Evolutionary conservation across 35 echinoderm and acorn worm genomes (phyloP).

Genomic region (Ptychodera flava): DNA sequence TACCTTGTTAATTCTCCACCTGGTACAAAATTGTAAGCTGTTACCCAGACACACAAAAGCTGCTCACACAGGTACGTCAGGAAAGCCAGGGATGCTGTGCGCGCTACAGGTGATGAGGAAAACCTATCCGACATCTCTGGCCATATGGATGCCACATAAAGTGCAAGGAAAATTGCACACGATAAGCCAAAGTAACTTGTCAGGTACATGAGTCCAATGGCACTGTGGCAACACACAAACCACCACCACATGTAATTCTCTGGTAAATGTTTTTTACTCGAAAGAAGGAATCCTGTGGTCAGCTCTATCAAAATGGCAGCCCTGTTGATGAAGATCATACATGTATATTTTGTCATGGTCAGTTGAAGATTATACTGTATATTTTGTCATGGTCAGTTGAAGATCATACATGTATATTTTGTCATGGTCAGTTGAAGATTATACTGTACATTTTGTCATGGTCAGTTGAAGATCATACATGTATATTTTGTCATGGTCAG

Average conservation of each 20-base stretch:
- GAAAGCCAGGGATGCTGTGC: conserved; percentile 65
- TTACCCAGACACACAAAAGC: conserved; percentile 52
- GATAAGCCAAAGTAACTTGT: conserved; percentile 47
- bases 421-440: no score
- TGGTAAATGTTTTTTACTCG: conserved; percentile 56
- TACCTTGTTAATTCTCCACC: conserved; percentile 50
- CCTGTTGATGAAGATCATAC: conserved; percentile 42
- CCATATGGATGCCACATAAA: conserved; percentile 78
- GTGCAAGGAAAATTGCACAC: conserved; percentile 59
- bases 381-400: no score
- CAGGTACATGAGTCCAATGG: conserved; percentile 63
- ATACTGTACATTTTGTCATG: no score
- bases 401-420: no score
- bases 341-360: no score
- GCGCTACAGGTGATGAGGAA: conserved; percentile 69
- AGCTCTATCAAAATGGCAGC: conserved; percentile 80
- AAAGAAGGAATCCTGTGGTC: conserved; percentile 74
- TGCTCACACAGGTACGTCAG: conserved; percentile 41
- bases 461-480: no score
- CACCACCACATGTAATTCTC: conserved; percentile 90
- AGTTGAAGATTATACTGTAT: no score
- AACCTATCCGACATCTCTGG: conserved; percentile 80
- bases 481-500: no score
- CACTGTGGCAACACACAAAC: conserved; percentile 83
- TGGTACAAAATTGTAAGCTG: conserved; percentile 75